Base-by-base conservation (phyloP, 2,113 vertebrate genomes). In the Burhinus bistriatus region DNA sequence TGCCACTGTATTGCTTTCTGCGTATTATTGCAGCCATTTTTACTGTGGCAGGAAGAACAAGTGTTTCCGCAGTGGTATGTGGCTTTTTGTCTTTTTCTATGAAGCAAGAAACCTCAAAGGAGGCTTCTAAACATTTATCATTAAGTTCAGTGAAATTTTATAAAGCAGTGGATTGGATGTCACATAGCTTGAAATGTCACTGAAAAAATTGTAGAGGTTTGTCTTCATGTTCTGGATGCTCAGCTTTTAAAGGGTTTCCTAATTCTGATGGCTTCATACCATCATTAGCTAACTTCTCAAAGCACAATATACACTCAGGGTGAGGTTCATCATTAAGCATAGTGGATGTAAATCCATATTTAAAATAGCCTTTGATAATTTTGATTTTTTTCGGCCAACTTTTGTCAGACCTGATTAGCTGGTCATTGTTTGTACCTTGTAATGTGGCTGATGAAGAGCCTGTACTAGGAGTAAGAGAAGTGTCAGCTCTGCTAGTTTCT, bases 251-350 rank as follows among this genome's bases (percentile, higher is more conserved):
- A 65, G 54, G 5, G 52, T 44, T 42, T 91, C 19, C 36, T 65
- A 52, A 47, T 84, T 93, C 47, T 73, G 64, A 38, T 38, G 49
- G 38, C 38, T 59, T 93, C 15, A 55, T 59, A 64, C 6, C 2
- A 9, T 54, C 32, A 71, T 68, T 62, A 79, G 8, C n/a, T 44
- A 64, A 83, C 18, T 69, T 83, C 27, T 80, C 42, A 81, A 89
- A 64, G 58, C 36, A 49, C 1, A 17, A 38, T 57, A 57, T 27
- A 42, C 9, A 27, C 1, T 3, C 30, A 30, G 25, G 27, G 7
- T 54, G 36, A 64, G 25, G 21, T 81, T 72, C 38, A 15, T 66
- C 0, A 0, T 52, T 71, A 89, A 75, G 0, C 1, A 54, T 1
- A 68, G 38, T 3, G 7, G 29, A 72, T 59, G 19, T 51, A 91